phyloP scores from a whole-genome alignment of 2,888 invertebrate species.

The Anodontia alba region DNA sequence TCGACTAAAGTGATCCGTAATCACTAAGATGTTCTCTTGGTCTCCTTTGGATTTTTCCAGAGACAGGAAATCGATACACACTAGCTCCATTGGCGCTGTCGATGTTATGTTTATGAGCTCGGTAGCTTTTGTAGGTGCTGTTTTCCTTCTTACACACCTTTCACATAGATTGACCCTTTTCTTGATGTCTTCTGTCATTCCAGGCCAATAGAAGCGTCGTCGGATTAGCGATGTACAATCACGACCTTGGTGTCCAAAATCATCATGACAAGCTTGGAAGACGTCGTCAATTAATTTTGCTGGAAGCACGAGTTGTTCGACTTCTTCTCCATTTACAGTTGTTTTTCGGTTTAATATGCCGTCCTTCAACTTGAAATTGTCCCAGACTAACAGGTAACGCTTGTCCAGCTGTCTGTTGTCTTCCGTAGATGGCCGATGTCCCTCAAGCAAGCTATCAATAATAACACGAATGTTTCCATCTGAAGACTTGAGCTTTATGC shows the following conservation, averaged over 20 bases:
- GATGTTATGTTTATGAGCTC: conserved; percentile 25
- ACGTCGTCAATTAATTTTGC: background rate
- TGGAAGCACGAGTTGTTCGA: conserved; percentile 3
- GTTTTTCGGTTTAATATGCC: background rate
- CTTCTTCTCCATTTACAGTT: background rate
- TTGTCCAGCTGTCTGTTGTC: background rate
- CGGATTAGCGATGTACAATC: conserved; percentile 3
- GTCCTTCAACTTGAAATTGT: background rate
- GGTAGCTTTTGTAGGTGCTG: background rate
- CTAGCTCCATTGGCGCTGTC: conserved; percentile 29
- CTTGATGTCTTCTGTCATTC: conserved; percentile 13
- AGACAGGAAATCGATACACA: conserved; percentile 30
- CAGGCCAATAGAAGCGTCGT: conserved; percentile 33
- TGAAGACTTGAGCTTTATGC: background rate
- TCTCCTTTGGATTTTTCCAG: conserved; percentile 9
- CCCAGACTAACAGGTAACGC: background rate
- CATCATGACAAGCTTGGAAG: conserved; percentile 22
- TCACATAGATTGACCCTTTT: background rate
- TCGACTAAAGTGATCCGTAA: conserved; percentile 32
- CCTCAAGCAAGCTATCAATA: background rate
- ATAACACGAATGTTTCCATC: conserved; percentile 14
- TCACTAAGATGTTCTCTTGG: conserved; percentile 15
- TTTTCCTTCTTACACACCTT: conserved; percentile 27
- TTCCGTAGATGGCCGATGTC: background rate
- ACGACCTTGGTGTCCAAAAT: conserved; percentile 9